Evolutionary conservation across 2,113 vertebrate genomes (phyloP), one percentile per base, ranked within the genome.

Genomic region (Puntigrus tetrazona): DNA sequence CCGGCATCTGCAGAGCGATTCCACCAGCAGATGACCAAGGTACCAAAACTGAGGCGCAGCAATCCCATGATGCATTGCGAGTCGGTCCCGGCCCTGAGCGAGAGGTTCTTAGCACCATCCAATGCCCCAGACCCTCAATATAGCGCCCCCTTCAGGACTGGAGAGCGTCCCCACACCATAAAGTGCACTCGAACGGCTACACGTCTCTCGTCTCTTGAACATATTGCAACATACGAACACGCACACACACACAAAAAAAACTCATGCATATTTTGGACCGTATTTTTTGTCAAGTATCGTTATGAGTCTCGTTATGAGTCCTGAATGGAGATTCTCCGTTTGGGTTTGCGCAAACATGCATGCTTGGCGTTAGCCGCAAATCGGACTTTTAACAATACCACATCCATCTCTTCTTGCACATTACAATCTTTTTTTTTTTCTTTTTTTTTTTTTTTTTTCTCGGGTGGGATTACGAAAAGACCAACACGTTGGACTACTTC

Each of bases 171-270:
- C 90, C 80, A 89, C 88, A 90, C 83, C 45, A 80, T 89, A 94
- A 95, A 95, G 93, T 94, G 93, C 93, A 87, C 87, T 87, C 85
- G 81, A 89, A 88, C 83, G 0, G 0, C 87, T 89, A 75, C 84
- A 87, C 84, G 82, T 81, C 82, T 84, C 72, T 81, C 50, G 59
- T 84, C 86, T 76, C 59, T 78, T 76, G 13, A 61, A 78, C 76
- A 78, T 59, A 57, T 78, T 59, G 52, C 31, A 78, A 78, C 50
- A 31, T 55, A 85, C 63, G 79, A 73, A 89, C 47, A 90, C 63
- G 47, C 65, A 59, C 25, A 88, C 86, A 45, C 31, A 89, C 47
- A 16, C 2, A 83, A 81, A 78, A 10, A 47, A 29, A 38, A 83
- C 59, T 22, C 86, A 87, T 87, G 88, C 86, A 86, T 82, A 84